Evolutionary conservation across 2,888 invertebrate genomes (phyloP).

Genomic region (Eupithecia subfuscata): DNA sequence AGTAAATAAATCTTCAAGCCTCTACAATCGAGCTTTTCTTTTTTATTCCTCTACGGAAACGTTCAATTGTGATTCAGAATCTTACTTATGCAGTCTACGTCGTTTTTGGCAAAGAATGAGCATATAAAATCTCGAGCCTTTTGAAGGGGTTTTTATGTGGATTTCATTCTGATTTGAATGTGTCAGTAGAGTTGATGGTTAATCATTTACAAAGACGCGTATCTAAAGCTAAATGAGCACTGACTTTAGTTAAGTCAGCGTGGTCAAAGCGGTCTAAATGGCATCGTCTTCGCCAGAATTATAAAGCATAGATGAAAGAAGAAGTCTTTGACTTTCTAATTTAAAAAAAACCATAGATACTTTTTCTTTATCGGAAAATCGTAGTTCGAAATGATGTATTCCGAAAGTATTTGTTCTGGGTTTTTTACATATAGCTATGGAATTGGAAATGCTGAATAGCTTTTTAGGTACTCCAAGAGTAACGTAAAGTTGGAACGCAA

Average conservation of each 20-base stretch:
- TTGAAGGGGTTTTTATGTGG: neutral
- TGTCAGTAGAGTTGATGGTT: neutral
- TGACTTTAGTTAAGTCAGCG: too few relatives aligned
- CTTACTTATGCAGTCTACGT: conserved; percentile 3
- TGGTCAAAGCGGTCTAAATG: too few relatives aligned
- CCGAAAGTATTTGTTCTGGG: neutral
- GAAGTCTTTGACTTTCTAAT: too few relatives aligned
- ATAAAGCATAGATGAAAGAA: too few relatives aligned
- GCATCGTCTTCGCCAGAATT: too few relatives aligned
- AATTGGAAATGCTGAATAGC: neutral
- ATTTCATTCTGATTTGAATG: neutral
- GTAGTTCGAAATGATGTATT: too few relatives aligned
- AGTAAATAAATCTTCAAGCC: conserved; percentile 14
- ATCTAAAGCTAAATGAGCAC: too few relatives aligned
- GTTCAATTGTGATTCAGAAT: conserved; percentile 13
- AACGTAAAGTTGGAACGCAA: conserved; percentile 40
- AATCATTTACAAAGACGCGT: neutral
- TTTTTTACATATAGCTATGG: neutral
- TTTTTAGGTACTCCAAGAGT: neutral
- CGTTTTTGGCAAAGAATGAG: conserved; percentile 28
- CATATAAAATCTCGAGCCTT: conserved; percentile 22
- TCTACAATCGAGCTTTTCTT: neutral
- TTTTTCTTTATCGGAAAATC: too few relatives aligned
- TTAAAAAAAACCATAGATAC: too few relatives aligned
- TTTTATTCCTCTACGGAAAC: conserved; percentile 12